Evolutionary conservation across 2,888 invertebrate species (phyloP).

Genomic region (Leptothorax acervorum): DNA sequence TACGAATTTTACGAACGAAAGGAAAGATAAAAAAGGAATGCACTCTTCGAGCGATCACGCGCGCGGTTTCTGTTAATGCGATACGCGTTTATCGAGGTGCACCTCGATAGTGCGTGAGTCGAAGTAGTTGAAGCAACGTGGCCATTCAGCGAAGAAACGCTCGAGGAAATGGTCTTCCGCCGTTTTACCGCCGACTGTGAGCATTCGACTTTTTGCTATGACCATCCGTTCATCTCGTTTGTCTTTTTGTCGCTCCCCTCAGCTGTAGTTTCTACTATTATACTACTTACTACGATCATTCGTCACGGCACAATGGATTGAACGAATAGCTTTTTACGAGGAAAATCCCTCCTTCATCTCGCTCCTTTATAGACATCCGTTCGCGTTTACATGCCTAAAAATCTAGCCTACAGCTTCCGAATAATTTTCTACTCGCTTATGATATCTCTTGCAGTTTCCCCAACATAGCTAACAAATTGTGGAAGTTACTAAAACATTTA

Average conservation of each 20-base stretch:
- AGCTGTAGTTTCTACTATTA: constrained; percentile 38
- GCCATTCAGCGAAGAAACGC: constrained; percentile 52
- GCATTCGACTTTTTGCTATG: constrained; percentile 70
- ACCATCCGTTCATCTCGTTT: constrained; percentile 50
- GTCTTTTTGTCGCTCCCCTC: constrained; percentile 56
- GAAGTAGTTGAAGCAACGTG: constrained; percentile 48
- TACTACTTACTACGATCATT: constrained; percentile 32
- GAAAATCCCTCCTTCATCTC: constrained; percentile 25
- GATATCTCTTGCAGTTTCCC: not conserved
- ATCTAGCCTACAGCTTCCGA: not conserved
- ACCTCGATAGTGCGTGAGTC: constrained; percentile 47
- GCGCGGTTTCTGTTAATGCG: constrained; percentile 43
- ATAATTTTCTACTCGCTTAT: not conserved
- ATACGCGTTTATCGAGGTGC: constrained; percentile 36
- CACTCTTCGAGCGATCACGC: not conserved
- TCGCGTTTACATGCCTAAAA: constrained; percentile 5
- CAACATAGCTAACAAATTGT: not conserved
- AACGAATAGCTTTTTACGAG: constrained; percentile 42
- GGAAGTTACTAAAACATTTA: not conserved
- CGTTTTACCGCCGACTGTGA: constrained; percentile 72
- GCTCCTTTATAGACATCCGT: constrained; percentile 3
- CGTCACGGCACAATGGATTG: constrained; percentile 40
- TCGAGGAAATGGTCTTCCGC: constrained; percentile 80
- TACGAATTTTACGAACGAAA: not conserved
- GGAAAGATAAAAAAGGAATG: not conserved